Base-by-base conservation (phyloP, 2,888 invertebrate species). In the Tenthredo mesomela region DNA sequence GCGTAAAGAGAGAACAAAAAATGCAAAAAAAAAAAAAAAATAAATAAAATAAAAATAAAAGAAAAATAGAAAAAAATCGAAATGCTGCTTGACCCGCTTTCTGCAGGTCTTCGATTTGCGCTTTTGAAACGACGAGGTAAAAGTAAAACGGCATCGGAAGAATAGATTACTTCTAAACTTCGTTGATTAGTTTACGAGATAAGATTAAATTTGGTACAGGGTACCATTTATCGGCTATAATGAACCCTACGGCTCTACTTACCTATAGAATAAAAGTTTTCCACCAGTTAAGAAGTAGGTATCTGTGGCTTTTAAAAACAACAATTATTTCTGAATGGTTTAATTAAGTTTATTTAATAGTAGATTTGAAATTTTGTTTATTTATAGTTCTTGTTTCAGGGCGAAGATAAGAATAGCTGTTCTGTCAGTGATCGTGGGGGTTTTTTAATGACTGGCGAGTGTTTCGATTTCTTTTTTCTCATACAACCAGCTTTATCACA, bases 171-270 rank as follows among this genome's bases (percentile, higher is more conserved):
- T 80, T 61, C 40, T 12, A 18, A 80, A 80, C 80, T 80, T 80
- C 40, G 12, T 40, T 80, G 80, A 80, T 80, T 80, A 61, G 40
- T 61, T 80, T 80, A 80, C 78, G 78, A 80, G 78, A 61, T 80
- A 40, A 80, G 78, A 80, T 80, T 80, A 80, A 80, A 61, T 80
- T 58, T 37, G 50, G 37, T 80, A 61, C 10, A 77, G 47, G 7
- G 15, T 25, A 61, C 78, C 58, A 50, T 21, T 50, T 73, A 73
- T 73, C 73, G 73, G 43, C 73, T 73, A 25, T 73, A 73, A 73
- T 73, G 73, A 33, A 67, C 33, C 67, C 18, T 67, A 37, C 67
- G 33, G 4, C 12, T 15, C 29, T 7, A 7, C 61, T 12, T 29
- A 25, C 18, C 61, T 12, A 25, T 18, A 33, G 40, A 29, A 40